Evolutionary conservation across 2,113 vertebrate species (phyloP).

Genomic region (Coturnix japonica): DNA sequence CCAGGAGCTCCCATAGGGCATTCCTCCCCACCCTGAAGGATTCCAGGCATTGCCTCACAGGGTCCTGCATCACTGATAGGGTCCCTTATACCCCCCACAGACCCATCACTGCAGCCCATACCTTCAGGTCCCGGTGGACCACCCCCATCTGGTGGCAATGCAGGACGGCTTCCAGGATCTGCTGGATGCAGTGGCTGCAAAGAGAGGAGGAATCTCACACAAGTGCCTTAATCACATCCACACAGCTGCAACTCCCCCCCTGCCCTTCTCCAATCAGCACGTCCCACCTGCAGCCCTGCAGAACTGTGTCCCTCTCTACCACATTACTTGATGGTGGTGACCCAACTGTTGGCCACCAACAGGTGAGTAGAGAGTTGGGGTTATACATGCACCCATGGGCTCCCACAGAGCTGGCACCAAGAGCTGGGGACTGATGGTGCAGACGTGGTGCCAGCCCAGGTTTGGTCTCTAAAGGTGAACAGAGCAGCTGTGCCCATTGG

Average conservation of each 20-base stretch:
- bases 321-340: background rate
- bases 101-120: constrained; percentile 39
- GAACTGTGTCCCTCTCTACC: background rate
- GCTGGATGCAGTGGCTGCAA: constrained; percentile 67
- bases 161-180: constrained; percentile 86
- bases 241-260: background rate
- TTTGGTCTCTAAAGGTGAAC: background rate
- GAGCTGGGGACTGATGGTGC: background rate
- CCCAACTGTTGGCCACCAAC: background rate
- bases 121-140: constrained; percentile 89
- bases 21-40: background rate
- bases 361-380: rapidly evolving
- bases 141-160: constrained; percentile 91
- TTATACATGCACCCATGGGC: rapidly evolving
- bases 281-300: background rate
- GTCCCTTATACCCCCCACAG: background rate
- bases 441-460: background rate
- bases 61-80: background rate
- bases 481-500: background rate
- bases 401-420: background rate
- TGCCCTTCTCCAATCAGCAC: rapidly evolving
- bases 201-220: background rate
- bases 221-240: background rate
- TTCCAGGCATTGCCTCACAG: background rate
- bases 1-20: background rate